Conservation (phyloP, 2,113 vertebrate species). For the Ceratotherium simum region DNA sequence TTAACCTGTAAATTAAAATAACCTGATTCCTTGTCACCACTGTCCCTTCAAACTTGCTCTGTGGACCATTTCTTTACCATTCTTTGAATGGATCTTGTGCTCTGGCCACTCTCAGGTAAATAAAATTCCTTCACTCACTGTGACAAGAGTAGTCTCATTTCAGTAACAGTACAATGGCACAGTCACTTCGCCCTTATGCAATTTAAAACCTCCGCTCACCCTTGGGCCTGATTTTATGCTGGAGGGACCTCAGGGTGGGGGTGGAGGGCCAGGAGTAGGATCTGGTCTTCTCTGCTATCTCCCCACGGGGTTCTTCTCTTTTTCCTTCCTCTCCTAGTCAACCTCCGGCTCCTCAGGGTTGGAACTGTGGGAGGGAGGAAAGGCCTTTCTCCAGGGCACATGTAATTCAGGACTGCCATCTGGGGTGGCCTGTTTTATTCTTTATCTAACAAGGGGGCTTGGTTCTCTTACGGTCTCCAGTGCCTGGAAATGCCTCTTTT, state of each 20-base stretch:
- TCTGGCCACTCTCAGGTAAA: neutral
- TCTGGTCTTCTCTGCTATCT: neutral
- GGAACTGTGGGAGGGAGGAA: too few species aligned
- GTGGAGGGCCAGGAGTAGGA: neutral
- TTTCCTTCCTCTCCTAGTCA: accelerated
- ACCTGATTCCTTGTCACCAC: neutral
- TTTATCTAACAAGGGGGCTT: neutral
- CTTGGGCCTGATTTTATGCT: neutral
- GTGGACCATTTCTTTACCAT: neutral
- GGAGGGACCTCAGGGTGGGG: neutral
- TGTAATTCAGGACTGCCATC: neutral
- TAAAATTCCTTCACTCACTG: neutral
- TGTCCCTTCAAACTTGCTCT: neutral
- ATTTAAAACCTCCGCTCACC: accelerated
- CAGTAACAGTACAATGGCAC: too few species aligned
- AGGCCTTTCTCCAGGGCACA: neutral
- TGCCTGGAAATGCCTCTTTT: neutral
- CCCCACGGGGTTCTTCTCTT: neutral
- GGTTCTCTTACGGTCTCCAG: neutral
- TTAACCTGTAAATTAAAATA: neutral
- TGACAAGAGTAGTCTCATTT: neutral
- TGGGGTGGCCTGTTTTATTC: accelerated
- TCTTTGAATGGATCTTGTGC: neutral
- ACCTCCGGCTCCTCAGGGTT: neutral
- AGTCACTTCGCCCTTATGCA: neutral